These are phyloP conservation scores for Myrmecophaga tridactyla DNA, from an alignment of 2,113 vertebrate genomes.

Conservation along the genomic window DNA sequence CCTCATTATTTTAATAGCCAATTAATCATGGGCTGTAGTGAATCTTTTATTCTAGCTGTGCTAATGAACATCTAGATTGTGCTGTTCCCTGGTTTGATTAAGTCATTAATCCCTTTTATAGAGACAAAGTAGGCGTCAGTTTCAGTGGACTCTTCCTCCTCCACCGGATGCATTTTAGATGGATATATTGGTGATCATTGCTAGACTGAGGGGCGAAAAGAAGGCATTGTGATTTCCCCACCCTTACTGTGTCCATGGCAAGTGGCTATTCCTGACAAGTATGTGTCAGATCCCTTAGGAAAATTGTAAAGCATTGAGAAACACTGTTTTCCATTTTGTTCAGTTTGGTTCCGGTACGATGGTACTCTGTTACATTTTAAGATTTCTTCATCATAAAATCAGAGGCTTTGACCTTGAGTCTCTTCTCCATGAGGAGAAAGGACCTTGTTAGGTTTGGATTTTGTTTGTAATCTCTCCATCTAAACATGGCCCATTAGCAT, in stretches of 20 bases:
- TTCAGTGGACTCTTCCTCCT: not conserved
- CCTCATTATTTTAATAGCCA: not conserved
- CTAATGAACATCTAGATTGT: not conserved
- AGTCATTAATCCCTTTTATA: not conserved
- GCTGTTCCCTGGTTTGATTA: not conserved
- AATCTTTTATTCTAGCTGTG: not conserved
- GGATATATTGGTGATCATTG: not conserved
- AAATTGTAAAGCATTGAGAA: not conserved
- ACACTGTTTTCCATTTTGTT: not conserved
- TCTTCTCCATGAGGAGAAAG: not conserved
- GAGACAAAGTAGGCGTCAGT: not conserved
- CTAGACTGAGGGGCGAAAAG: rapidly evolving
- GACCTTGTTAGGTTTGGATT: not conserved
- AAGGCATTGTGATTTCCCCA: rapidly evolving
- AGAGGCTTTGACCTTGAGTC: not conserved
- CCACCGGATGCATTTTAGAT: not conserved
- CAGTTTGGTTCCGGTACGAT: not conserved
- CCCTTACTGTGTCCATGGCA: rapidly evolving
- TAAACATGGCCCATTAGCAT: not conserved
- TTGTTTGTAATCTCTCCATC: not conserved
- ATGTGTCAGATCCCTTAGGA: too few species aligned
- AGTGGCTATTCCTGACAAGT: not conserved
- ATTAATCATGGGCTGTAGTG: not conserved
- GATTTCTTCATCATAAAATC: not conserved
- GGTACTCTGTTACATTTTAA: not conserved